A percentile compares a stretch with the other conserved stretches of the same genome.
Conservation (phyloP, 2,888 invertebrate species). For the Dasypogon diadema region DNA sequence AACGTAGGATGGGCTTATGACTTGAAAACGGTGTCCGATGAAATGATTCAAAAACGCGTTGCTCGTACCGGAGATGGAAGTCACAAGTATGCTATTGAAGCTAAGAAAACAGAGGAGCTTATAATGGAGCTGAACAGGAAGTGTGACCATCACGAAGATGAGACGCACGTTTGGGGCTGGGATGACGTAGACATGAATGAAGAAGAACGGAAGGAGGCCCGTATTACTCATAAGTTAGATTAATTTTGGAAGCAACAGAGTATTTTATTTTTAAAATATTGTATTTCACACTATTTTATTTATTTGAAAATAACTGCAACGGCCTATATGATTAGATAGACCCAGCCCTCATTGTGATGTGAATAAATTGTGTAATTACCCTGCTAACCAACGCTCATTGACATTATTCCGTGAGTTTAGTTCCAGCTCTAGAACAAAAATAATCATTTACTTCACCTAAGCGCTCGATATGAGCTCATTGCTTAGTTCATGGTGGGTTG, state of each 20-base stretch:
- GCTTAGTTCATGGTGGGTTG: too few relatives aligned
- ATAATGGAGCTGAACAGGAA: constrained; percentile 62
- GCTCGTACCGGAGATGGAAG: constrained; percentile 81
- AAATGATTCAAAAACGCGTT: constrained; percentile 78
- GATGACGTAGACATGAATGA: constrained; percentile 81
- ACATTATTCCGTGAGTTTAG: too few relatives aligned
- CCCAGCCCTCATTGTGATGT: background rate
- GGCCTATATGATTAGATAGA: background rate
- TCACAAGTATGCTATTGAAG: constrained; percentile 66
- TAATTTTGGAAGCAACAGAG: background rate
- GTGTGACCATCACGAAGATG: constrained; percentile 66
- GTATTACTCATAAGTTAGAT: constrained; percentile 60
- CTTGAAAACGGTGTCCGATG: constrained; percentile 80
- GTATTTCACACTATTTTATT: background rate
- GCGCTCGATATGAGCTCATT: too few relatives aligned
- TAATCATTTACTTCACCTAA: too few relatives aligned
- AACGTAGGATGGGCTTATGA: constrained; percentile 85
- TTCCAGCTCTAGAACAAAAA: too few relatives aligned
- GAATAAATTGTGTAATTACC: background rate
- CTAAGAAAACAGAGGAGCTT: constrained; percentile 59
- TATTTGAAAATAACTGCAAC: background rate
- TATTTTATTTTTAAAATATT: background rate
- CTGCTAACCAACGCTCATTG: too few relatives aligned
- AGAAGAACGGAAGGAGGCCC: constrained; percentile 74
- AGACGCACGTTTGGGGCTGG: constrained; percentile 83